Evolutionary conservation across 2,888 invertebrate species (phyloP), one percentile per base, ranked within the genome.

Genomic region (Drosophila atripex): DNA sequence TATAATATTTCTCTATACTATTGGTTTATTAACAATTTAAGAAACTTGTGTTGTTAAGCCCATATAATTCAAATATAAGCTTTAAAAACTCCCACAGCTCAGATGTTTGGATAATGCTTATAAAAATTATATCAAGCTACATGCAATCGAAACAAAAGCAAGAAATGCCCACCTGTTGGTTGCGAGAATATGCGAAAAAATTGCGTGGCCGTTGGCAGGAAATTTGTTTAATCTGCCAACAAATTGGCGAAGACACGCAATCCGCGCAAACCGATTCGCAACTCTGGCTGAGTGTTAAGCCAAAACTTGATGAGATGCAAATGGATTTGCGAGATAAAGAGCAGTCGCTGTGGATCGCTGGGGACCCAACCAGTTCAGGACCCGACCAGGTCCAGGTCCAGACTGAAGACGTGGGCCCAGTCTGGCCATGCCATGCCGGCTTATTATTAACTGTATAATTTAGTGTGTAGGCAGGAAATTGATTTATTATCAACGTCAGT

Each of bases 201-300:
- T 82, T 88, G 88, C 80, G 80, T 88, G 85, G 84, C 77, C 75
- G 82, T 84, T 86, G 87, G 75, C 88, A 86, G 87, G 85, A 83
- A 83, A 88, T 83, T 83, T 88, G 87, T 87, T 87, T 82, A 83
- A 88, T 85, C 89, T 83, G 69, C 54, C 83, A 87, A 88, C 83
- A 83, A 83, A 83, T 83, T 83, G 83, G 73, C 76, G 71, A 78
- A 82, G 86, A 85, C 83, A 88, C 88, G 83, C 83, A 88, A 88
- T 71, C 45, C 46, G 2, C 18, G 47, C 45, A 51, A 51, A 51
- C 56, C 45, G 55, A 71, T 66, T 49, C 61, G 49, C 54, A 49
- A 25, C 30, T 50, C 50, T 28, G 35, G 21, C 25, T 12, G 71
- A 71, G 59, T 66, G 85, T 71, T 69, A 65, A 78, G 75, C 76